Evolutionary conservation across 2,888 invertebrate species (phyloP), one percentile per base, ranked within the genome.

Genomic region (Tinea semifulvella): DNA sequence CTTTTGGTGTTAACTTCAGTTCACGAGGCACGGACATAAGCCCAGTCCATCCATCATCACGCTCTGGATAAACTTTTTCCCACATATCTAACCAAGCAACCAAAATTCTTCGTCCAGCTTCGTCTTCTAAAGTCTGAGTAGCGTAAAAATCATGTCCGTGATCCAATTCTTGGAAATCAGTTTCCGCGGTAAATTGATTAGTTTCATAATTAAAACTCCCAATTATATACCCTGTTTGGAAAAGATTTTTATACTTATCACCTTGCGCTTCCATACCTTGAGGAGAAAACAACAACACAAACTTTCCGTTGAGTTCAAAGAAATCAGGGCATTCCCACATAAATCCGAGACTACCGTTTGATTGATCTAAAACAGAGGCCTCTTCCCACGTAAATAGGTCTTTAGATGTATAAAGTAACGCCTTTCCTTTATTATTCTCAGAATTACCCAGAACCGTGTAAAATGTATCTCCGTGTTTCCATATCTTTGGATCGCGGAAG

Each of bases 261-360:
- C 74, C 80, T 28, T 65, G 51, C 1, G 69, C 48, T 42, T 53
- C 2, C 0, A 80, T 46, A 1, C 80, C 77, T 65, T 79, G 77
- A 1, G 79, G 73, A 4, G 77, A 81, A 45, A 82, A 65, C 2
- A 82, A 49, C 1, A 83, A 54, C 11, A 83, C 55, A 49, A 56
- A 68, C 43, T 58, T 53, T 0, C 68, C 71, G 16, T 61, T 46
- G 0, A 83, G 47, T 50, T 72, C 65, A 27, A 82, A 81, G 43
- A 83, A 72, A 49, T 82, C 81, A 0, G 83, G 83, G 56, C 83
- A 83, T 52, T 83, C 83, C 70, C 71, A 83, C 76, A 81, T 77
- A 36, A 56, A 73, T 1, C 75, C 75, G 1, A 74, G 58, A 11
- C 49, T 53, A 4, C 72, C 74, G 42, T 71, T 57, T 0, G 79